Percentiles rank a stretch among this genome's conserved stretches.
phyloP scores from a whole-genome alignment of 2,113 vertebrate genomes.

The Lasiurus cinereus region DNA sequence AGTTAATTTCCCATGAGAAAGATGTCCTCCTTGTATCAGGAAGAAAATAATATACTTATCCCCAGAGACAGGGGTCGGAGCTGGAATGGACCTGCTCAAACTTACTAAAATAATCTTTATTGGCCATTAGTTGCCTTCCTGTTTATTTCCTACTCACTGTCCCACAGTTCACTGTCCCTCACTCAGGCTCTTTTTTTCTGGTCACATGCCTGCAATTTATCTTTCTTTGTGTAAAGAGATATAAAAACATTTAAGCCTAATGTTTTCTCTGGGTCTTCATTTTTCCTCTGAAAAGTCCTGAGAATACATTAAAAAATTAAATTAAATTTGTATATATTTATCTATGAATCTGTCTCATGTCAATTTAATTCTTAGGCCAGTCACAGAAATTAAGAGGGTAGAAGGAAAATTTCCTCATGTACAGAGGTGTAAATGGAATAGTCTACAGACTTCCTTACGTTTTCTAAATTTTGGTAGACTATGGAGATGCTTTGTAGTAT shows the following conservation, averaged over 20 bases:
- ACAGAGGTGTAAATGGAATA: not conserved
- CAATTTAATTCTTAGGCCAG: not conserved
- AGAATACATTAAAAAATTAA: not conserved
- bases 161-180: not conserved
- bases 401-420: not conserved
- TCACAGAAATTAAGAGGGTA: not conserved
- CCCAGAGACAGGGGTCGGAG: not conserved
- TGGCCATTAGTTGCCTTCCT: not conserved
- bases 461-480: not conserved
- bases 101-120: not conserved
- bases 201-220: not conserved
- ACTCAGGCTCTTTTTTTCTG: not conserved
- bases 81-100: not conserved
- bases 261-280: not conserved
- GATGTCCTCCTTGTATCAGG: not conserved
- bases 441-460: not conserved
- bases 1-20: not conserved
- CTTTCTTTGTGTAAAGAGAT: not conserved
- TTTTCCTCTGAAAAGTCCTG: not conserved
- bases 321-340: not conserved
- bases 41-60: not conserved
- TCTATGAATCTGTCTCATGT: not conserved
- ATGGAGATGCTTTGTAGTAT: not conserved
- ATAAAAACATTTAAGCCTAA: not conserved
- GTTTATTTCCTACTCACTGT: not conserved